These are phyloP conservation scores for Lagorchestes hirsutus DNA, from an alignment of 2,797 vertebrate genomes.

Conservation along the genomic window DNA sequence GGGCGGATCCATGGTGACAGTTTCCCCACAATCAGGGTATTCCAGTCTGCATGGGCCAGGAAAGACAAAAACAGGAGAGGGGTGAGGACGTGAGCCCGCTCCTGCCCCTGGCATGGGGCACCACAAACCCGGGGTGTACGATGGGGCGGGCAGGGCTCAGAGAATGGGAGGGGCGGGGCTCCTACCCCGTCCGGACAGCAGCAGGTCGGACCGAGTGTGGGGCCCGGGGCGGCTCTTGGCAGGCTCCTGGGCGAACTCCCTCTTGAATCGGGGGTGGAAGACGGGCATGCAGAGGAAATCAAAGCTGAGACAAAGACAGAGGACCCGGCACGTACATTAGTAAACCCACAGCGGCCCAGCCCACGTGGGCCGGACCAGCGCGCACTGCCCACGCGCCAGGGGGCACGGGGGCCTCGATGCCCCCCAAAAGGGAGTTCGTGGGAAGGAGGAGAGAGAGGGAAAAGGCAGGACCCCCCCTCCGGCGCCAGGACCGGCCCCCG, in stretches of 20 bases:
- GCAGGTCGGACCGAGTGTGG: conserved; percentile 94
- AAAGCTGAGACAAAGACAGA: conserved; percentile 88
- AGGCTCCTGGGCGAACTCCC: conserved; percentile 92
- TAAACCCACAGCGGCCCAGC: no score
- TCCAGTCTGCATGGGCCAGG: conserved; percentile 90
- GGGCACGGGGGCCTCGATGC: conserved; percentile 39
- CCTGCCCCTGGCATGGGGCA: no score
- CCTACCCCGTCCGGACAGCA: conserved; percentile 93
- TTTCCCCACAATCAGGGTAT: conserved; percentile 95
- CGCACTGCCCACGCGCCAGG: neutral
- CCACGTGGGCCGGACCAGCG: neutral
- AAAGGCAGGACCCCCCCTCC: conserved; percentile 52
- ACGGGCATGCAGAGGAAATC: conserved; percentile 97
- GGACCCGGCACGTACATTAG: neutral
- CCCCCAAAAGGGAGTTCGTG: conserved; percentile 49
- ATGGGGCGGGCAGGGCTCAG: no score
- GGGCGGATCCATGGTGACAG: conserved; percentile 94
- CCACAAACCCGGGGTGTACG: no score
- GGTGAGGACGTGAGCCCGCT: no score
- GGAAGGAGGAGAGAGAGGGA: conserved; percentile 54
- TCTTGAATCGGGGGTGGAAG: conserved; percentile 93
- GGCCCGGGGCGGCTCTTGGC: conserved; percentile 90
- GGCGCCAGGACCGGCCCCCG: neutral
- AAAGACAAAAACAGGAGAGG: conserved; percentile 69
- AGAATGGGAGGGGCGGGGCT: conserved; percentile 49